Base-by-base conservation (phyloP, 2,888 invertebrate species). In the Agrochola circellaris region DNA sequence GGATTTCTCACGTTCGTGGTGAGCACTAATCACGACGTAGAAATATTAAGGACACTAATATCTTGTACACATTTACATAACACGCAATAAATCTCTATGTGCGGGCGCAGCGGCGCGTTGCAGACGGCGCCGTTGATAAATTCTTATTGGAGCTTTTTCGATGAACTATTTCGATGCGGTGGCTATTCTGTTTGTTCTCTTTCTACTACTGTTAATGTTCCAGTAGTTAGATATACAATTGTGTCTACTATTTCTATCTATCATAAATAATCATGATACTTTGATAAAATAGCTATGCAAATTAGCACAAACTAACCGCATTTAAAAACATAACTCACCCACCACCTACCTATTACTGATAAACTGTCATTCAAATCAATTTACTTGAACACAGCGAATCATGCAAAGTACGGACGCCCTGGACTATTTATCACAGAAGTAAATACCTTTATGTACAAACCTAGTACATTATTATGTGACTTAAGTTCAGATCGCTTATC, bases 11-110 rank as follows among this genome's bases (percentile, higher is more conserved):
- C 93, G 94, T 93, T 93, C 90, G 73, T 86, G 89, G 90, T 90
- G 91, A 92, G 91, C 90, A 92, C 93, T 94, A 95, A 96, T 95
- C 95, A 94, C 93, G 95, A 96, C 95, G 92, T 93, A 90, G 94
- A 96, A 95, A 94, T 96, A 96, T 96, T 95, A 95, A 95, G 94
- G 95, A 95, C 95, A 94, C 94, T 96, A 95, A 95, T 96, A 95
- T 94, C 95, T 94, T 94, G 94, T 94, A 94, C 93, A 94, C 93
- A 96, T 95, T 95, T 95, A 95, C 96, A 96, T 96, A 96, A 95
- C 94, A 94, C 92, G 94, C 93, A 92, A 96, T 96, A 95, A 96
- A 96, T 96, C 95, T 90, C 91, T 81, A 80, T 77, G 86, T 80
- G 88, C 88, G 92, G 89, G 92, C 92, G 91, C 92, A 91, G 80